Base-by-base conservation (phyloP, 2,888 invertebrate species). In the Balanococcus diminutus region DNA sequence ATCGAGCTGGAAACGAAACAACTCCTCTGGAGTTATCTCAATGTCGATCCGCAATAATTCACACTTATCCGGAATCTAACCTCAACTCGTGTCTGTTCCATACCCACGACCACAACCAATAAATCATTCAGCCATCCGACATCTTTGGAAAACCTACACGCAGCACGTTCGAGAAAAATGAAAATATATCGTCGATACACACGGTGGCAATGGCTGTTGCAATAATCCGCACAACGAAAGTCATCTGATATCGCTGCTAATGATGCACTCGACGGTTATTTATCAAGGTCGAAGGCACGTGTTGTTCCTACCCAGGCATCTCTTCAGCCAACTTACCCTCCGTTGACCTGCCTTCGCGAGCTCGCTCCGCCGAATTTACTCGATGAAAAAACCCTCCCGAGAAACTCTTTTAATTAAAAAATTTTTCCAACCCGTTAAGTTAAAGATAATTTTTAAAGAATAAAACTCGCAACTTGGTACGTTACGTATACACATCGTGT, bases 251-350 rank as follows among this genome's bases (percentile, higher is more conserved):
- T 46, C 46, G n/a, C 46, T n/a, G n/a, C 46, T 46, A 46, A 46
- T 46, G 46, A 46, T 46, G 46, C n/a, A 46, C 46, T 61, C 61
- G 61, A 61, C 22, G 22, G 61, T 25, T 61, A 61, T 61, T 61
- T 61, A 61, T 61, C 61, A 61, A 61, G 61, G 61, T 61, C 61
- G 61, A 61, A 61, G 61, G 25, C 61, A 61, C 61, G 61, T 61
- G 61, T 25, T 61, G 25, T 25, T 9, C 25, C 22, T 51, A 51
- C 25, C 9, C 61, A 22, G 11, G 4, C n/a, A 3, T 51, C 51
- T 51, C 51, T 22, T 22, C n/a, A n/a, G n/a, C 5, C 39, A 46
- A 5, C n/a, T n/a, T n/a, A 36, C 8, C 36, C 3, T 36, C 8
- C 36, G 36, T 8, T 36, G 8, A 8, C 8, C 8, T 36, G 3